Conservation (phyloP, 2,113 vertebrate species). For the Zosterops pallidus region DNA sequence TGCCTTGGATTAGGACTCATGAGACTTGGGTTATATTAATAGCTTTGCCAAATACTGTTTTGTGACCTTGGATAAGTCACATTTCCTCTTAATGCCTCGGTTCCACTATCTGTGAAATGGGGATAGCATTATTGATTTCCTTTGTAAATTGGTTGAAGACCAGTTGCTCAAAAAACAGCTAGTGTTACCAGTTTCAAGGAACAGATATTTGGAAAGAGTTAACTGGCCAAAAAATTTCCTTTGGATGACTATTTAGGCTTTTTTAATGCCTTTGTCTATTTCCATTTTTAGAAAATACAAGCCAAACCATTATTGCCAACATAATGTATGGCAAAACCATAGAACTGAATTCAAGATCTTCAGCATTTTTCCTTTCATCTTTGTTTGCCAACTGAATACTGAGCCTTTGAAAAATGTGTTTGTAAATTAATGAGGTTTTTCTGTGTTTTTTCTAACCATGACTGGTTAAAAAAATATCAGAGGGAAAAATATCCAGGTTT, state of each 20-base stretch:
- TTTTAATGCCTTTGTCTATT: neutral
- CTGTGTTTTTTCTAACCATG: neutral
- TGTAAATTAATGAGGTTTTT: neutral
- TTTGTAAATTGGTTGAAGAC: slow-evolving; percentile 18
- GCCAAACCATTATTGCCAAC: neutral
- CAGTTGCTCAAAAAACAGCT: neutral
- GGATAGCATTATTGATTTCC: slow-evolving; percentile 29
- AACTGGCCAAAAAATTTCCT: neutral
- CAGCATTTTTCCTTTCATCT: neutral
- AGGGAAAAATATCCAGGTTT: neutral
- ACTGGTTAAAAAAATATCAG: neutral
- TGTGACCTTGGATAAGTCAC: slow-evolving; percentile 53
- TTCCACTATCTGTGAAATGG: slow-evolving; percentile 19
- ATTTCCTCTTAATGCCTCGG: slow-evolving; percentile 10
- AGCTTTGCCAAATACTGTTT: slow-evolving; percentile 41
- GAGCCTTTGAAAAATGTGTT: neutral
- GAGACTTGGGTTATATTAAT: slow-evolving; percentile 55
- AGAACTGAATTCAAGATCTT: neutral
- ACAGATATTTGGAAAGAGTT: neutral
- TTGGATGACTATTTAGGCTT: neutral
- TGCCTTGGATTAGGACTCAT: slow-evolving; percentile 13
- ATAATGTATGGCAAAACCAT: neutral
- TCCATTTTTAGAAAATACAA: neutral
- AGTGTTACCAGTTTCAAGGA: neutral
- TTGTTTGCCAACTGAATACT: neutral